These are phyloP conservation scores for Malurus leucopterus DNA, from an alignment of 2,797 vertebrate species.

Conservation along the genomic window DNA sequence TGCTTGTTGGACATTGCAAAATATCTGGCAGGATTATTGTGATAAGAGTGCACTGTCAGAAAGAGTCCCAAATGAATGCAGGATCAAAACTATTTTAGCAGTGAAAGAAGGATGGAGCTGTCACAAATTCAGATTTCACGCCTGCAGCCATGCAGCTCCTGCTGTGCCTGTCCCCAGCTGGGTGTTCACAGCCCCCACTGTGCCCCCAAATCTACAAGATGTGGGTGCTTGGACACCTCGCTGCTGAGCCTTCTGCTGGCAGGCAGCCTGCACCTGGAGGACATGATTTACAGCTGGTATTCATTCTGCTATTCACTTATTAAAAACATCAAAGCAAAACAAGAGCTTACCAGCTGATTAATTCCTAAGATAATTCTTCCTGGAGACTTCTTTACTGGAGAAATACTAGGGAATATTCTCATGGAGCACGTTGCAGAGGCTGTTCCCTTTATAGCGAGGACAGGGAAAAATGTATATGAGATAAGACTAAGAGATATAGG, in stretches of 20 bases:
- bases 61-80: not conserved
- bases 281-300: not conserved
- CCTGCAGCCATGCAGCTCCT: not conserved
- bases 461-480: not conserved
- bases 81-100: not conserved
- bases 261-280: not conserved
- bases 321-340: not conserved
- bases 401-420: not conserved
- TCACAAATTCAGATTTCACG: not conserved
- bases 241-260: not conserved
- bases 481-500: not conserved
- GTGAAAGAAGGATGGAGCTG: not conserved
- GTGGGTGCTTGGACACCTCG: rapidly evolving
- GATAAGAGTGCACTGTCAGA: not conserved
- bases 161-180: not conserved
- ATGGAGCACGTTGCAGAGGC: not conserved
- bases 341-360: not conserved
- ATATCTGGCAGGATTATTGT: not conserved
- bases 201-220: not conserved
- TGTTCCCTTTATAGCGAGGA: not conserved
- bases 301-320: not conserved
- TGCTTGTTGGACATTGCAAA: not conserved
- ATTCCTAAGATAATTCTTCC: not conserved
- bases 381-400: not conserved
- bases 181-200: not conserved